A percentile compares a stretch with the other conserved stretches of the same genome.
These are phyloP conservation scores for Apostichopus japonicus DNA, from an alignment of 35 echinoderm and acorn worm species.

Conservation along the genomic window DNA sequence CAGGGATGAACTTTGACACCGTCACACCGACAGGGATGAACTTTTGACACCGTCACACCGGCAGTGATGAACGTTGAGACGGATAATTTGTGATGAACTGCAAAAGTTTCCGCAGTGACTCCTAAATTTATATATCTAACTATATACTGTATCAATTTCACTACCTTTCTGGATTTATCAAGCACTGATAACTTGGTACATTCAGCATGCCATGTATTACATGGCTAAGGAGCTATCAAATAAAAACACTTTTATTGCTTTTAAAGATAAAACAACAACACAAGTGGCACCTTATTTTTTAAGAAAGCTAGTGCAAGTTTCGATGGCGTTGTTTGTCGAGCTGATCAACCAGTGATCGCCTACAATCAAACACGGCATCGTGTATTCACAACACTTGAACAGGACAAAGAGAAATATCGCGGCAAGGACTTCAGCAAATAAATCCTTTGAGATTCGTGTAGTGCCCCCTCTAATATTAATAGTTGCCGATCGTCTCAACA, in stretches of 20 bases:
- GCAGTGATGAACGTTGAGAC: too few species aligned
- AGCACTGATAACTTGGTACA: too few species aligned
- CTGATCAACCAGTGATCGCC: background rate
- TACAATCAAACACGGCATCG: background rate
- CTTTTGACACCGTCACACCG: too few species aligned
- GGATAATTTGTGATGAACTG: too few species aligned
- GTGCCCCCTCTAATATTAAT: background rate
- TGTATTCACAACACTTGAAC: conserved; percentile 7
- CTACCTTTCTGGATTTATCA: too few species aligned
- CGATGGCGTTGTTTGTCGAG: background rate
- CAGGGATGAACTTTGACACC: too few species aligned
- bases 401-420: background rate
- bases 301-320: background rate
- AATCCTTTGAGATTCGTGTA: conserved; percentile 14
- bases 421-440: background rate
- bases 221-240: background rate
- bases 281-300: background rate
- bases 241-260: background rate
- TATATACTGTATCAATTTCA: too few species aligned
- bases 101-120: too few species aligned
- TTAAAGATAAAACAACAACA: background rate
- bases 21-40: too few species aligned
- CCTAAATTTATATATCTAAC: too few species aligned
- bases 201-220: background rate
- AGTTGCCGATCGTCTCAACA: background rate